These are phyloP conservation scores for Zaprionus inermis DNA, from an alignment of 1,140 invertebrate genomes.

Conservation along the genomic window DNA sequence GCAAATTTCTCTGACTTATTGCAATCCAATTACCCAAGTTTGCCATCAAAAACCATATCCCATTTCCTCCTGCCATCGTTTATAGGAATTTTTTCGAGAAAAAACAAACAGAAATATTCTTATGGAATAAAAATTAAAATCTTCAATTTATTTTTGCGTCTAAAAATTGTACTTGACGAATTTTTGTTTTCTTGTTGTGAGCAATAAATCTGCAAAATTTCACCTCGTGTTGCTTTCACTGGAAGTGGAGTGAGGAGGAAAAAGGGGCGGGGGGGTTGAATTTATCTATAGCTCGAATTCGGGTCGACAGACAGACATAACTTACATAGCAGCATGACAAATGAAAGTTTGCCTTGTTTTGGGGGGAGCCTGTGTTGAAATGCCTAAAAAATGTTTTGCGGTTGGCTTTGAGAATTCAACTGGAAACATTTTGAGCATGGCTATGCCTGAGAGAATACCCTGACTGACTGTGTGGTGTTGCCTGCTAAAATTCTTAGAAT, in stretches of 20 bases:
- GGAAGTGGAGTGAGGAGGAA: not conserved
- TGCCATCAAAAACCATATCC: not conserved
- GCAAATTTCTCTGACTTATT: slow-evolving; percentile 4
- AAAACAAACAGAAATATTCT: not conserved
- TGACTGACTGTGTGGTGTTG: not conserved
- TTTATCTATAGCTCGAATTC: slow-evolving; percentile 38
- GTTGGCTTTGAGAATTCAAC: slow-evolving; percentile 52
- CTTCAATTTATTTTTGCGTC: not conserved
- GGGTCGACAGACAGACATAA: slow-evolving; percentile 20
- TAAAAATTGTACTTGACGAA: not conserved
- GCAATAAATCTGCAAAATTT: slow-evolving; percentile 4
- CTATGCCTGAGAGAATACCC: slow-evolving; percentile 12
- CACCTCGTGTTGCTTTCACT: not conserved
- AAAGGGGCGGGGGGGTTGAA: not conserved
- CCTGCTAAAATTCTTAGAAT: not conserved
- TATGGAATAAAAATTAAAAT: not conserved
- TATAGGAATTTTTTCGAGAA: not conserved
- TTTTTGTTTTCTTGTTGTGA: not conserved
- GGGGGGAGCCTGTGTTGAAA: slow-evolving; percentile 29
- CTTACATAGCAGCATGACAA: slow-evolving; percentile 57
- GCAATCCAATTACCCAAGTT: slow-evolving; percentile 3
- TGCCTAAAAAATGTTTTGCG: slow-evolving; percentile 45
- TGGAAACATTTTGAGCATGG: slow-evolving; percentile 55
- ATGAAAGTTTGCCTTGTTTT: slow-evolving; percentile 59
- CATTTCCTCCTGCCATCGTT: not conserved